Percentiles rank a stretch among this genome's conserved stretches.
Conservation (phyloP, 2,797 vertebrate species). For the Pangasius macronema region DNA sequence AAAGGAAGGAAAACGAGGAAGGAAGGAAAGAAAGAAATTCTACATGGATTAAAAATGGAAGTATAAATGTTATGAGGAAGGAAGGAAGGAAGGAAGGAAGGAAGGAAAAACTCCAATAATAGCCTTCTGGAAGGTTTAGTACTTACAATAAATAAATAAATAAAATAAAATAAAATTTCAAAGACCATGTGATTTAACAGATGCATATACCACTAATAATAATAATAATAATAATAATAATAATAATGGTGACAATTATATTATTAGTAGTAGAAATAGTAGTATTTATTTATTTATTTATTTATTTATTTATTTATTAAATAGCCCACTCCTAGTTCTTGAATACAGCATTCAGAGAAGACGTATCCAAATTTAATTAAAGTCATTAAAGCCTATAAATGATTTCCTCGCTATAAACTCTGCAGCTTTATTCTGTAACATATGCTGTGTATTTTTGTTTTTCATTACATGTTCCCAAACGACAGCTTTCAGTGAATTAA, state of each 20-base stretch:
- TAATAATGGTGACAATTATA: no score
- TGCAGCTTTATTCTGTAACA: not conserved
- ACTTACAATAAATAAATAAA: not conserved
- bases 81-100: not conserved
- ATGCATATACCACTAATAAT: no score
- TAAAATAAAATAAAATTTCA: no score
- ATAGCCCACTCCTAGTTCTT: no score
- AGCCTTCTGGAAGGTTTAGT: no score
- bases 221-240: no score
- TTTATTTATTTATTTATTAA: no score
- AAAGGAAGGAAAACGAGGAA: not conserved
- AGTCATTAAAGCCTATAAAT: not conserved
- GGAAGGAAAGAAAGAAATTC: no score
- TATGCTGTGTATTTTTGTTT: not conserved
- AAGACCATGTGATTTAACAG: no score
- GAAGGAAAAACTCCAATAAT: not conserved
- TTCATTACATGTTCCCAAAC: conserved; percentile 6
- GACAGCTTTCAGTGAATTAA: conserved; percentile 22
- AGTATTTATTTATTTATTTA: no score
- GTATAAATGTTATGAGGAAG: not conserved
- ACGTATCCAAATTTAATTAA: not conserved
- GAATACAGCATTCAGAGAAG: not conserved
- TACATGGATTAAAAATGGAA: not conserved
- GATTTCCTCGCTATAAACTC: not conserved
- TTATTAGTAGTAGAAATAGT: no score